phyloP scores from a whole-genome alignment of 2,113 vertebrate species.

The Gnathonemus echidnorhynchus region DNA sequence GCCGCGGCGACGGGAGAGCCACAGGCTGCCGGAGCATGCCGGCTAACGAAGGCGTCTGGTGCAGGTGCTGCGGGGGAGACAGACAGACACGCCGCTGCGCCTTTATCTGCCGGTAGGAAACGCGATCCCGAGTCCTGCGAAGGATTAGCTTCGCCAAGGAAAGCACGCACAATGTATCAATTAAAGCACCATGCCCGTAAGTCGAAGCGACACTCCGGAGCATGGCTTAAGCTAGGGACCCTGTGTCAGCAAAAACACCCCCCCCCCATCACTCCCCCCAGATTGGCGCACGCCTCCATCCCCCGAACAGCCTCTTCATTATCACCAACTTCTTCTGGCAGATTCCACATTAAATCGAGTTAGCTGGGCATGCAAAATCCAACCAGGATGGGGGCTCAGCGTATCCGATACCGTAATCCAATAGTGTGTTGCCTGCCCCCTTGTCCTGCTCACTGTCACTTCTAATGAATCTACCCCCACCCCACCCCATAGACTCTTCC shows the following conservation, averaged over 20 bases:
- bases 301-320: constrained; percentile 17
- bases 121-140: background rate
- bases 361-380: constrained; percentile 17
- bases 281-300: background rate
- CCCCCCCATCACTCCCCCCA: background rate
- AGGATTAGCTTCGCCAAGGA: background rate
- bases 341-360: constrained; percentile 28
- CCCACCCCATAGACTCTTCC: too few relatives aligned
- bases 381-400: constrained; percentile 33
- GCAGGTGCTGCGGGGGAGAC: background rate
- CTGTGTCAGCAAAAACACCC: background rate
- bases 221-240: background rate
- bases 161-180: background rate
- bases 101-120: background rate
- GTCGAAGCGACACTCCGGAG: background rate
- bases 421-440: constrained; percentile 25
- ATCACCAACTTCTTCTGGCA: constrained; percentile 32
- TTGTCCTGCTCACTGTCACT: constrained; percentile 27
- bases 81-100: background rate
- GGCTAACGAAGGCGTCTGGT: background rate
- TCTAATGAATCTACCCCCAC: constrained; percentile 25
- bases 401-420: constrained; percentile 37
- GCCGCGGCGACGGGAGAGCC: background rate
- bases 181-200: background rate
- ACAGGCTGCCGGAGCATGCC: background rate